These are phyloP conservation scores for Sesamia inferens DNA, from an alignment of 2,888 invertebrate species.

Conservation along the genomic window DNA sequence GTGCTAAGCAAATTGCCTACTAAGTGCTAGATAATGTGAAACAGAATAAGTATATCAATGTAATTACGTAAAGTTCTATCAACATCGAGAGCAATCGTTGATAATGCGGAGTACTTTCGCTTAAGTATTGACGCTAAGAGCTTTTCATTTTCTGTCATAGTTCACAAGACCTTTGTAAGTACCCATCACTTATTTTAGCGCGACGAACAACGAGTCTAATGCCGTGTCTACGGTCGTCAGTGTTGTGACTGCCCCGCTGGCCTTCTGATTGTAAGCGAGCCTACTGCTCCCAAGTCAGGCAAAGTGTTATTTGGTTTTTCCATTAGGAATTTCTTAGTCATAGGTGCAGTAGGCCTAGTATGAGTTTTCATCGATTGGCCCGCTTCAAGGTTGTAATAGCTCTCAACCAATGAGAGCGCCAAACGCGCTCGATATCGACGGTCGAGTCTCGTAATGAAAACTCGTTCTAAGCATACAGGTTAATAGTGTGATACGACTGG, in stretches of 20 bases:
- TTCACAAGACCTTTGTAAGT: no score
- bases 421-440: no score
- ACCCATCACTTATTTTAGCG: background rate
- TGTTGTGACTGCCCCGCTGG: background rate
- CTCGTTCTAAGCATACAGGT: no score
- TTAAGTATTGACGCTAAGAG: conserved; percentile 34
- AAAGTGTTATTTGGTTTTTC: background rate
- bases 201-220: background rate
- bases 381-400: no score
- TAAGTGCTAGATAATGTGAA: conserved; percentile 27
- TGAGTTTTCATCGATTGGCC: no score
- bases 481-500: no score
- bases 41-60: conserved; percentile 36
- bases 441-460: no score
- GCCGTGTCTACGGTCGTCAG: background rate
- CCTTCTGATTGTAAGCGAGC: background rate
- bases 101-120: conserved; percentile 27
- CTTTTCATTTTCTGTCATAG: conserved; percentile 30
- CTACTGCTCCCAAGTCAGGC: background rate
- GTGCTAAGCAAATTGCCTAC: conserved; percentile 32
- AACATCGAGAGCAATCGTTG: conserved; percentile 15
- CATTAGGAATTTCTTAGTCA: background rate
- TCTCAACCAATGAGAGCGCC: no score
- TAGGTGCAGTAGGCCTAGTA: no score
- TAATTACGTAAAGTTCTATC: conserved; percentile 24